Base-by-base conservation (phyloP, 2,113 vertebrate genomes). In the Acinonyx jubatus region DNA sequence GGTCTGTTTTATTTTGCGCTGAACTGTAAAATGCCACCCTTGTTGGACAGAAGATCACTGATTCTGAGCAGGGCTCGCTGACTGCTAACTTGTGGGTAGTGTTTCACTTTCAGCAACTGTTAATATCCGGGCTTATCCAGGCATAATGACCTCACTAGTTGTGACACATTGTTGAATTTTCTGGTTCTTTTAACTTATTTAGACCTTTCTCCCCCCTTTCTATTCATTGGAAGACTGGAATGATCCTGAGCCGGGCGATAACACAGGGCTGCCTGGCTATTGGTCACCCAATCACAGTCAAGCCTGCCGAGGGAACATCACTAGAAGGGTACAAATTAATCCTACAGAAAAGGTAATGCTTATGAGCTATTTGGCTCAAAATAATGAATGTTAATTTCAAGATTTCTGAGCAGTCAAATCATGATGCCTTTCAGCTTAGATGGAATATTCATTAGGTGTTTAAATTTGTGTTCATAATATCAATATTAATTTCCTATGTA, bases 151-250 rank as follows among this genome's bases (percentile, higher is more conserved):
- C 99, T 98, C 98, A 98, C 98, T 98, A 98, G 99, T 99, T 99
- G 98, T 99, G 98, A 99, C 98, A 99, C 98, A 98, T 99, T 99
- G 99, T 99, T 99, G 99, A 98, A 99, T 99, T 99, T 99, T 99
- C 98, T 99, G 99, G 99, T 99, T 99, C 99, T 99, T 99, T 99
- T 98, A 98, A 99, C 99, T 98, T 99, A 99, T 99, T 99, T 98
- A 98, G 98, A 97, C 97, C 97, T 85, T 96, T 97, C 97, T 81
- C 45, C 93, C 98, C 95, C 50, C 27, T 96, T 45, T 82, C 96
- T 97, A 97, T 98, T 98, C 98, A 98, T 55, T 71, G 97, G 97
- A 95, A 98, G 98, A 87, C 98, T 98, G 99, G 98, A 97, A 97
- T 98, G 98, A 98, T 98, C 98, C 96, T 98, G 96, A 98, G 98